Percentiles rank a stretch among this genome's conserved stretches.
These are phyloP conservation scores for Crotophaga sulcirostris DNA, from an alignment of 2,113 vertebrate species.

Conservation along the genomic window DNA sequence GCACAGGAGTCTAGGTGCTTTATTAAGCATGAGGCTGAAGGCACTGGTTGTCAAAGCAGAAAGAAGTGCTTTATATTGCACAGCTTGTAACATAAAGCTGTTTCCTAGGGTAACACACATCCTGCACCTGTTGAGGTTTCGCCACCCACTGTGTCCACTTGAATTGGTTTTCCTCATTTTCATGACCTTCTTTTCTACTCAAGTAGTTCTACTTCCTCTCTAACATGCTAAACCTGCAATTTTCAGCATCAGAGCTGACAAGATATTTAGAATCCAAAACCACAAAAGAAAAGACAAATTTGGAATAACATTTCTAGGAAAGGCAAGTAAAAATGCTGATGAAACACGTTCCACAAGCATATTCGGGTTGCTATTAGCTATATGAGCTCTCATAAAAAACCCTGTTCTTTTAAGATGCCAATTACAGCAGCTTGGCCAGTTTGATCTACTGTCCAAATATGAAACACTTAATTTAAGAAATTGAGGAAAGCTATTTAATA, in stretches of 20 bases:
- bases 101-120: constrained; percentile 41
- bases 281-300: neutral
- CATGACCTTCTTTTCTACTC: neutral
- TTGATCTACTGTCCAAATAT: constrained; percentile 25
- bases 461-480: constrained; percentile 25
- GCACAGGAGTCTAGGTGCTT: constrained; percentile 53
- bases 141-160: constrained; percentile 13
- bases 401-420: neutral
- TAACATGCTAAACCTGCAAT: neutral
- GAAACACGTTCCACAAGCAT: neutral
- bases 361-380: neutral
- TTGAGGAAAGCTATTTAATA: constrained; percentile 1
- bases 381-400: neutral
- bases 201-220: neutral
- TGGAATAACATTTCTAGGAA: neutral
- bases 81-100: constrained; percentile 10
- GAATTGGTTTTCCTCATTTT: neutral
- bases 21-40: constrained; percentile 58
- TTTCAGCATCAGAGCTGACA: neutral
- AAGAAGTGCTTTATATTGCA: constrained; percentile 1
- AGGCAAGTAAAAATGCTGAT: neutral
- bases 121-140: constrained; percentile 48
- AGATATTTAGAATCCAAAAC: neutral
- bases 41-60: neutral
- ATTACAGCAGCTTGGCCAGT: neutral